Conservation (phyloP, 2,888 invertebrate species). For the Agrochola lychnidis region DNA sequence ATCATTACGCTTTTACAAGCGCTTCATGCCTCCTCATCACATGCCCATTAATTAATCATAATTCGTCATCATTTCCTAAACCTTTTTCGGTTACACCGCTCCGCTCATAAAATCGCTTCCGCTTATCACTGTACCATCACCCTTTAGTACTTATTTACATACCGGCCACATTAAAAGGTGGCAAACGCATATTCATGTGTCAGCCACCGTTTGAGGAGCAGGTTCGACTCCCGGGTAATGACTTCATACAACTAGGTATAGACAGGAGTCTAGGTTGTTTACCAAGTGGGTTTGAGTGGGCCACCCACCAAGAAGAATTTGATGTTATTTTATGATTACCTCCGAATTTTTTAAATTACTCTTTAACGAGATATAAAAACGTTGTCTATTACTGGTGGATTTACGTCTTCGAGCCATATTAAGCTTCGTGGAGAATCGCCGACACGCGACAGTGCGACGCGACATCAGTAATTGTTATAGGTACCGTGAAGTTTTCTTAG, state of each 20-base stretch:
- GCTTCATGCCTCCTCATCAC: no score
- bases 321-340: not conserved
- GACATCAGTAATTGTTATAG: no score
- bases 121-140: constrained; percentile 20
- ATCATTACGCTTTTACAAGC: no score
- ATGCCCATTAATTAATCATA: no score
- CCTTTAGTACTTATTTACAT: constrained; percentile 70
- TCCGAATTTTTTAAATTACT: not conserved
- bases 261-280: constrained; percentile 1
- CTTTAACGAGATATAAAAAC: not conserved
- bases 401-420: no score
- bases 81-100: not conserved
- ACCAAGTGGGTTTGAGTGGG: not conserved
- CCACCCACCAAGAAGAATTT: constrained; percentile 37
- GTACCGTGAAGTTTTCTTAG: no score
- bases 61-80: not conserved
- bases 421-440: no score
- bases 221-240: constrained; percentile 64
- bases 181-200: constrained; percentile 72
- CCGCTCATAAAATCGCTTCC: constrained; percentile 57
- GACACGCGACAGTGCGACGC: no score
- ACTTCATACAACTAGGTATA: constrained; percentile 50
- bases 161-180: constrained; percentile 70
- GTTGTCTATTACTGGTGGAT: no score
- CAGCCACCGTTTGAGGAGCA: constrained; percentile 68